Evolutionary conservation across 2,113 vertebrate species (phyloP).

Genomic region (Spheniscus mendiculus): DNA sequence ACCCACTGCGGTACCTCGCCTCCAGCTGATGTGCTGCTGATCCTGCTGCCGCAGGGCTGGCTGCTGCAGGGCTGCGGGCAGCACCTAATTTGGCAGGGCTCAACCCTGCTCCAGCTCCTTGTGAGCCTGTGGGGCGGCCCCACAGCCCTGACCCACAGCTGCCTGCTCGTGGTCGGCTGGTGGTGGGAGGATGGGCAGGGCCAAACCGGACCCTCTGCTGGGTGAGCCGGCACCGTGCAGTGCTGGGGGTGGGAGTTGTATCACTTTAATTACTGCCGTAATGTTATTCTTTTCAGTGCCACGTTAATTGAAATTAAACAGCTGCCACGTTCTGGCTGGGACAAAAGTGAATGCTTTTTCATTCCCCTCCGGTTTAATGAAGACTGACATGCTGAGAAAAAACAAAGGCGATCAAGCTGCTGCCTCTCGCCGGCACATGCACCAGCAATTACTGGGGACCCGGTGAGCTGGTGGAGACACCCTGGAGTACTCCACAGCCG

Average conservation of each 20-base stretch:
- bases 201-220: not conserved
- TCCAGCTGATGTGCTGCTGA: not conserved
- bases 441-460: not conserved
- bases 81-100: rapidly evolving
- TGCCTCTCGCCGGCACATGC: not conserved
- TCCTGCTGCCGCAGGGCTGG: not conserved
- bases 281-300: conserved; percentile 63
- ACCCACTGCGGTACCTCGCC: not conserved
- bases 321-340: conserved; percentile 52
- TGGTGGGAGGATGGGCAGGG: not conserved
- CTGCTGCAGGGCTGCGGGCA: not conserved
- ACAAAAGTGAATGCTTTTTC: conserved; percentile 65
- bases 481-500: rapidly evolving
- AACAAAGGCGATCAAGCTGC: conserved; percentile 47
- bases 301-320: conserved; percentile 78
- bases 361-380: conserved; percentile 41
- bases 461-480: rapidly evolving
- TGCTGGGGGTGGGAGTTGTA: not conserved
- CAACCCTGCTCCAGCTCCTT: not conserved
- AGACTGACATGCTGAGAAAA: conserved; percentile 58
- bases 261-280: conserved; percentile 69
- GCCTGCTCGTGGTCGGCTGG: rapidly evolving
- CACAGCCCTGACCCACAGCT: not conserved
- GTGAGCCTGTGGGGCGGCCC: not conserved
- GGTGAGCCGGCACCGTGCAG: not conserved